Evolutionary conservation across 2,113 vertebrate species (phyloP).

Genomic region (Nansenia antarctica): DNA sequence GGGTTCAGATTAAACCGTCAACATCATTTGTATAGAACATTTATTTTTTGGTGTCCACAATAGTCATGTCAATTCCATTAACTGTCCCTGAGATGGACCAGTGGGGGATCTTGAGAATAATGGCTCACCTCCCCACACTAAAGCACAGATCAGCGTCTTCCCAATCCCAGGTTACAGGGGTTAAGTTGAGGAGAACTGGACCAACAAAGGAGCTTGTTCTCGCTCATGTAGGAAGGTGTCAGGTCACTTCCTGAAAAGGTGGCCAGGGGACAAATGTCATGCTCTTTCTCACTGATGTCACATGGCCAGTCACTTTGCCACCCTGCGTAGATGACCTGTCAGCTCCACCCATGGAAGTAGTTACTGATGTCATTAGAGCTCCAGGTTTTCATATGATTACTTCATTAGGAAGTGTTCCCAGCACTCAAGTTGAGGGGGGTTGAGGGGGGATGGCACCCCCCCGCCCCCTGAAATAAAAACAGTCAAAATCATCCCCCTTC

Average conservation of each 20-base stretch:
- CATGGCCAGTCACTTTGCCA: slow-evolving; percentile 63
- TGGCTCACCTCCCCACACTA: slow-evolving; percentile 11
- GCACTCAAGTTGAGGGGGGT: too few relatives aligned
- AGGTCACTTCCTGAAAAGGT: slow-evolving; percentile 68
- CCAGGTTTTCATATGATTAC: slow-evolving; percentile 33
- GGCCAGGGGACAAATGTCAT: slow-evolving; percentile 59
- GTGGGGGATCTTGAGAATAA: slow-evolving; percentile 30
- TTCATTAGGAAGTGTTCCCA: slow-evolving; percentile 47
- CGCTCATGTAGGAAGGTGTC: slow-evolving; percentile 41
- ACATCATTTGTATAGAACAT: too few relatives aligned
- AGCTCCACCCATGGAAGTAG: slow-evolving; percentile 17
- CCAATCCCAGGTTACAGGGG: slow-evolving; percentile 33
- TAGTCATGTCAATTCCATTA: too few relatives aligned
- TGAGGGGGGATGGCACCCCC: too few relatives aligned
- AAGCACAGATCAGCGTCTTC: slow-evolving; percentile 34
- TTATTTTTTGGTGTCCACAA: too few relatives aligned
- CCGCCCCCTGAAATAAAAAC: too few relatives aligned
- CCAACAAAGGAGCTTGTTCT: slow-evolving; percentile 47
- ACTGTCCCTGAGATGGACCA: too few relatives aligned
- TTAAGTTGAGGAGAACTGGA: slow-evolving; percentile 39
- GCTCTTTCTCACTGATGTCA: slow-evolving; percentile 47
- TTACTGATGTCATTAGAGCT: slow-evolving; percentile 34
- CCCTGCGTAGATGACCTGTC: slow-evolving; percentile 19
- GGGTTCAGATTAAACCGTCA: not conserved
- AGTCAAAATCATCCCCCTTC: too few relatives aligned